Evolutionary conservation across 2,888 invertebrate species (phyloP), one percentile per base, ranked within the genome.

Genomic region (Oasisia sp.): DNA sequence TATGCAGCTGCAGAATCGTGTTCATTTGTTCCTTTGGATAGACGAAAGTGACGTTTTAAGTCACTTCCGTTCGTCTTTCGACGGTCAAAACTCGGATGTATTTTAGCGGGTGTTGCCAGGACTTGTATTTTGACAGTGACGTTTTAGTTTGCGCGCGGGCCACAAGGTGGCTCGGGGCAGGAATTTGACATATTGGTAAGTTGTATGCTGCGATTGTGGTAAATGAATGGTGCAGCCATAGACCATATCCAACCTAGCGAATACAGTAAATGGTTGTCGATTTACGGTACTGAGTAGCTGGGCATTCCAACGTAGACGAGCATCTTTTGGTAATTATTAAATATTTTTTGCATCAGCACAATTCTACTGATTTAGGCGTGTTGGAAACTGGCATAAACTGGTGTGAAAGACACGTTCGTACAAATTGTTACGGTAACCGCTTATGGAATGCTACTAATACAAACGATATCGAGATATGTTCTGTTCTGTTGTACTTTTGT

Each of bases 401-500:
- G n/a, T 74, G 27, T n/a, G 74, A 74, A 14, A 2, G 74, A 74
- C 5, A 74, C 27, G 74, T 74, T 27, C 27, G 27, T 19, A 74
- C 74, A 74, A 74, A 74, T 7, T 74, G 19, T 74, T 74, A n/a
- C 14, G 27, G 19, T 56, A 27, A 5, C 74, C 27, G 74, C 74
- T n/a, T n/a, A 7, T 0, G n/a, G 27, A 27, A 74, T 74, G 19
- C 27, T 27, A 74, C 74, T 74, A 74, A 74, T 74, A 19, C 27
- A 74, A 74, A 74, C 5, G 27, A 74, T 27, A 74, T 74, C 27
- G 74, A 27, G n/a, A 74, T n/a, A 74, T 27, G 19, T 74, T 74
- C 74, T 74, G 74, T 74, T 74, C 74, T 74, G 74, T 74, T 74
- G 74, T 74, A 74, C 74, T 74, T 74, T 74, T 19, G n/a, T 74